phyloP scores from a whole-genome alignment of 2,113 vertebrate species.

The Rhodinocichla rosea region DNA sequence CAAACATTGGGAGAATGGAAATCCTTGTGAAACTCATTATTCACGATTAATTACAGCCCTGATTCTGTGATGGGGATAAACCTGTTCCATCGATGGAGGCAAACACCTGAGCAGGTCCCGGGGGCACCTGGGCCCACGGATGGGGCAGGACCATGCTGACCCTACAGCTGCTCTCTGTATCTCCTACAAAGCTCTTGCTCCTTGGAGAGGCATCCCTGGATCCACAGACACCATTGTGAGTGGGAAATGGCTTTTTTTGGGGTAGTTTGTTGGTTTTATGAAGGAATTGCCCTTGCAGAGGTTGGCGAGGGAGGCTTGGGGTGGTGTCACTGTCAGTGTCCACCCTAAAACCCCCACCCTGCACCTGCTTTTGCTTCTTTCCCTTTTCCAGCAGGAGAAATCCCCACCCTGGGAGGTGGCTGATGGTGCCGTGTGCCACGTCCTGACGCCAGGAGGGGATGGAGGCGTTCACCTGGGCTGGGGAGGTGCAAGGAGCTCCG shows the following conservation, averaged over 20 bases:
- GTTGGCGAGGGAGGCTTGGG: background rate
- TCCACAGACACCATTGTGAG: fast-evolving
- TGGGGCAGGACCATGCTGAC: fast-evolving
- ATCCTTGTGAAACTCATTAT: slow-evolving; percentile 20
- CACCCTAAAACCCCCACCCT: background rate
- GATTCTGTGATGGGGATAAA: background rate
- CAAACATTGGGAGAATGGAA: background rate
- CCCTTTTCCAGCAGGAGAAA: background rate
- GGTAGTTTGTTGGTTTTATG: background rate
- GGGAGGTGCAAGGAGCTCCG: background rate
- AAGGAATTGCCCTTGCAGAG: background rate
- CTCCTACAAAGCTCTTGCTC: background rate
- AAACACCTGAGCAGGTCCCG: background rate
- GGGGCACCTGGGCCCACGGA: fast-evolving
- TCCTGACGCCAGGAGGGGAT: background rate
- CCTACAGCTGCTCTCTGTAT: background rate
- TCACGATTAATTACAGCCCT: background rate
- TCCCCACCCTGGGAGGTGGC: fast-evolving
- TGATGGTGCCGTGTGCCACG: background rate
- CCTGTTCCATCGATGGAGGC: background rate
- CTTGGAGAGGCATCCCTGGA: fast-evolving
- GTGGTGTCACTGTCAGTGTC: fast-evolving
- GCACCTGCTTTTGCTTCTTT: background rate
- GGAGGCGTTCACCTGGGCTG: background rate
- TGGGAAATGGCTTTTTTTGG: fast-evolving